phyloP scores from a whole-genome alignment of 2,797 vertebrate species.

The Rhyacichthys aspro region DNA sequence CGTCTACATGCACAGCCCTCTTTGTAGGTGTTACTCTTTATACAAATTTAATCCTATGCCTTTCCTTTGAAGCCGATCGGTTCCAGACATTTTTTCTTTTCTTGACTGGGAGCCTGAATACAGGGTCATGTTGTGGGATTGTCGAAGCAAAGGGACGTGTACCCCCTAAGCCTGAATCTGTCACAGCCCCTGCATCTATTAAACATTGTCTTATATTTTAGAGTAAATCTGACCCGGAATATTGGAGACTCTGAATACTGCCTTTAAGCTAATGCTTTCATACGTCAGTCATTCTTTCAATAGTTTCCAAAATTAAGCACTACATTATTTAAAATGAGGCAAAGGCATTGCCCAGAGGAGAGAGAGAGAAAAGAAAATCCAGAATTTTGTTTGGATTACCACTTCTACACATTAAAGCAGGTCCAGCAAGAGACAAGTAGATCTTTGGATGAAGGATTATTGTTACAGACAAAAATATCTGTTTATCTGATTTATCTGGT shows the following conservation, averaged over 20 bases:
- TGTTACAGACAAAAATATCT: too few relatives aligned
- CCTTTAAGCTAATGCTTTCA: slow-evolving; percentile 1
- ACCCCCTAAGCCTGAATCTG: slow-evolving; percentile 15
- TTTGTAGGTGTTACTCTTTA: slow-evolving; percentile 47
- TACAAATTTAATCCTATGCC: slow-evolving; percentile 44
- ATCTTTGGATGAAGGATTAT: not conserved
- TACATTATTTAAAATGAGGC: not conserved
- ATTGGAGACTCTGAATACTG: not conserved
- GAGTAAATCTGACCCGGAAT: not conserved
- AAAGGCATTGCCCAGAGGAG: not conserved
- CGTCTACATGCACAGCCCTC: slow-evolving; percentile 18
- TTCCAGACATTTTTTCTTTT: slow-evolving; percentile 39
- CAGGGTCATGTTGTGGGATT: slow-evolving; percentile 19
- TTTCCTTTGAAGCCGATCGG: slow-evolving; percentile 45
- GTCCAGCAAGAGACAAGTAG: too few relatives aligned
- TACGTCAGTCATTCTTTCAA: not conserved
- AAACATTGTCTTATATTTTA: not conserved
- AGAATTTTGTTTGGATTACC: not conserved
- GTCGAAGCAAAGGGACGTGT: slow-evolving; percentile 8
- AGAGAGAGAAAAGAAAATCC: not conserved
- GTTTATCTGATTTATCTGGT: not conserved
- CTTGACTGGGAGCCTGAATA: slow-evolving; percentile 27
- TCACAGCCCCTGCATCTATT: slow-evolving; percentile 1
- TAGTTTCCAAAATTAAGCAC: not conserved
- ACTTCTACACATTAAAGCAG: too few relatives aligned